Evolutionary conservation across 2,113 vertebrate species (phyloP), one percentile per base, ranked within the genome.

Genomic region (Acrocephalus arundinaceus): DNA sequence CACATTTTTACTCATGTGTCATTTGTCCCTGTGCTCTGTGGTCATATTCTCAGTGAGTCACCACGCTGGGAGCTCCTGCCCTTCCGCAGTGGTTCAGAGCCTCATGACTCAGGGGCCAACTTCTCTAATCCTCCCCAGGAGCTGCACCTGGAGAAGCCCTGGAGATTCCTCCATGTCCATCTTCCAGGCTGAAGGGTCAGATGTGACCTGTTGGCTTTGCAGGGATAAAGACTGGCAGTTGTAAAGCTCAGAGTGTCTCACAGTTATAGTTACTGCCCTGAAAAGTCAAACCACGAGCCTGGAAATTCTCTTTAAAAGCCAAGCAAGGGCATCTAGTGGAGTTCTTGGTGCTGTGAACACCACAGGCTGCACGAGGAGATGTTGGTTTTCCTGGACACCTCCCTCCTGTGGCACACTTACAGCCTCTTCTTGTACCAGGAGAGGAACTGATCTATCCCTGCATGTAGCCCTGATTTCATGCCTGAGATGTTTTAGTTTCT

Each of bases 161-260:
- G 6, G n/a, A n/a, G 39, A 9, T 17, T 7, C 35, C 71, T 57
- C 30, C 6, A 23, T 23, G 51, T 37, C 43, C 43, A 35, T n/a
- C 33, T 57, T 71, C 30, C 21, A 55, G 51, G 23, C 25, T 49
- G 59, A 71, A 85, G 48, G 45, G 62, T 21, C 39, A 72, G 33
- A 45, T 15, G 9, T 30, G 48, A 48, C 51, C 54, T 35, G 16
- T 12, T 3, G 13, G 48, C 49, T 85, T 73, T 0, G 0, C 55
- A 81, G n/a, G 55, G 48, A 48, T 20, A 35, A 81, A n/a, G 37
- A 9, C 11, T 39, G 37, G 37, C 37, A 39, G 9, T 39, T 39
- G 37, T 39, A 39, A 39, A 39, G 37, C 37, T 39, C 37, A 37
- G 37, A 37, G 37, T 37, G 37, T 37, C 37, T 37, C 37, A 37